Percentiles rank a stretch among this genome's conserved stretches.
Conservation (phyloP, 2,113 vertebrate genomes). For the Tupaia tana region DNA sequence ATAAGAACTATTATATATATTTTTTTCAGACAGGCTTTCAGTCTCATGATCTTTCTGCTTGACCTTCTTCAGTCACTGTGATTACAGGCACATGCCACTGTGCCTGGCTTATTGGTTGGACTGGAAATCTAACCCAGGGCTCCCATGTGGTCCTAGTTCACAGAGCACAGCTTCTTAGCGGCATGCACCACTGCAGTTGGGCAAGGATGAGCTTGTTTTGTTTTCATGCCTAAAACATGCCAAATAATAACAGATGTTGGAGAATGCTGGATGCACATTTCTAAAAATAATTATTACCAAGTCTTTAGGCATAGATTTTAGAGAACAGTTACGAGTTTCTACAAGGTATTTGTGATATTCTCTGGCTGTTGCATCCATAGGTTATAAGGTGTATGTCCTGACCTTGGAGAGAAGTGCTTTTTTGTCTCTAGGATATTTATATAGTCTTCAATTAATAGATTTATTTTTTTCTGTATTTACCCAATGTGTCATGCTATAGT, state of each 20-base stretch:
- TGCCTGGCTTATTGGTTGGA: too few relatives aligned
- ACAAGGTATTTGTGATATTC: background rate
- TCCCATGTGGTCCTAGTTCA: too few relatives aligned
- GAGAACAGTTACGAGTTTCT: constrained; percentile 22
- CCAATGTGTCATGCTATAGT: background rate
- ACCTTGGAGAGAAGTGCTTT: background rate
- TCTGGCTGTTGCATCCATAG: background rate
- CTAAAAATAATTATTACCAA: constrained; percentile 35
- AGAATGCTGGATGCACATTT: constrained; percentile 24
- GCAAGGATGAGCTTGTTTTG: background rate
- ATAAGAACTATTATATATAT: background rate
- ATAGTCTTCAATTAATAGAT: background rate
- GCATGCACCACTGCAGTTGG: too few relatives aligned
- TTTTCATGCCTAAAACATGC: constrained; percentile 35
- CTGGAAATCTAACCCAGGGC: too few relatives aligned
- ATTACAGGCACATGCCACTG: too few relatives aligned
- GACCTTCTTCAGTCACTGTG: too few relatives aligned
- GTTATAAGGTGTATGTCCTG: background rate
- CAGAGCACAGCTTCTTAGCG: too few relatives aligned
- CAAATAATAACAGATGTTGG: background rate
- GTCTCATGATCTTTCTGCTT: too few relatives aligned
- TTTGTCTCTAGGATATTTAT: background rate
- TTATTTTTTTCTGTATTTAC: background rate
- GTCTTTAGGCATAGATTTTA: constrained; percentile 38
- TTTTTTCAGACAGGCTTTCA: too few relatives aligned